A percentile compares a stretch with the other conserved stretches of the same genome.
phyloP scores from a whole-genome alignment of 2,888 invertebrate species.

The Caenorhabditis panamensis region DNA sequence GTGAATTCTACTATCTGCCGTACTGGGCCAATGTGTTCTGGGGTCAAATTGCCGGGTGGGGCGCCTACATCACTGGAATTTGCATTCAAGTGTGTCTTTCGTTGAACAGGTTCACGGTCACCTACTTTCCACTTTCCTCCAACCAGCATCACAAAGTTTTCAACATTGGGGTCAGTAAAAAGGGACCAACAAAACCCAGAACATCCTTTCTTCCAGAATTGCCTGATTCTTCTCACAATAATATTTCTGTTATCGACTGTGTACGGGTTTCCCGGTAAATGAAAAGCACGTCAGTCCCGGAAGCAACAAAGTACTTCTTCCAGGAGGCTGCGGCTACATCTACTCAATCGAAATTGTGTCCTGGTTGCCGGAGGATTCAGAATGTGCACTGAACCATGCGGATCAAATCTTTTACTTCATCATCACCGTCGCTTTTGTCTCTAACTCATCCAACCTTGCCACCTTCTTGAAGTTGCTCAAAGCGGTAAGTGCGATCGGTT shows the following conservation, averaged over 20 bases:
- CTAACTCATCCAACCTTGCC: conserved; percentile 54
- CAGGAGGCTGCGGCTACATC: conserved; percentile 54
- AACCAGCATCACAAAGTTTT: conserved; percentile 17
- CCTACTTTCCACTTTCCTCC: conserved; percentile 42
- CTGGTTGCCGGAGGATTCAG: conserved; percentile 40
- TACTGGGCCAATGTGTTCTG: conserved; percentile 36
- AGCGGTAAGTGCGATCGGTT: conserved; percentile 11
- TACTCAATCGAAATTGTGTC: conserved; percentile 42
- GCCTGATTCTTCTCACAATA: conserved; percentile 9
- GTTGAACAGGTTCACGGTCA: conserved; percentile 39
- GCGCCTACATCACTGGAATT: conserved; percentile 39
- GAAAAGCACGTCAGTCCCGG: not conserved
- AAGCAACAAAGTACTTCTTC: conserved; percentile 5
- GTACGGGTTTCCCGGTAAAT: conserved; percentile 35
- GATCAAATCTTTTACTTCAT: conserved; percentile 51
- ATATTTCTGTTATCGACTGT: conserved; percentile 12
- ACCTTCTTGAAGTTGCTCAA: conserved; percentile 43
- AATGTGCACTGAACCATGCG: conserved; percentile 40
- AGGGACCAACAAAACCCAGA: not conserved
- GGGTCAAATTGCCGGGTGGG: conserved; percentile 56
- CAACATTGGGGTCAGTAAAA: conserved; percentile 15
- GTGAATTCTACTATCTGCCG: conserved; percentile 41
- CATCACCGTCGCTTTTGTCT: conserved; percentile 34
- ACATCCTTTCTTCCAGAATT: conserved; percentile 43
- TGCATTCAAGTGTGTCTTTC: conserved; percentile 45